phyloP scores from a whole-genome alignment of 2,888 invertebrate species.

The Steinernema carpocapsae region DNA sequence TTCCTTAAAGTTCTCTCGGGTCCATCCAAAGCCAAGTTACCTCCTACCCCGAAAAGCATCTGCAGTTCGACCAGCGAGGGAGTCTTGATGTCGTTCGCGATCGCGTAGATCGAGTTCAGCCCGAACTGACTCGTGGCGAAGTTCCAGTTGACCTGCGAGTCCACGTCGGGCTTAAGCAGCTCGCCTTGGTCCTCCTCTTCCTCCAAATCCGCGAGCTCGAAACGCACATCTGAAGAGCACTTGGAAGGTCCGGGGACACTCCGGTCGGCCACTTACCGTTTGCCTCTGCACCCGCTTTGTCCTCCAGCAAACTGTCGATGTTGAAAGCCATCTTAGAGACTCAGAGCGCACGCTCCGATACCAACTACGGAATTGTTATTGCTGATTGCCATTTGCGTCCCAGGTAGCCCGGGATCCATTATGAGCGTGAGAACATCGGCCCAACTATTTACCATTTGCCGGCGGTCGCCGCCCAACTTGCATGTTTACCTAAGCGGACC shows the following conservation, averaged over 20 bases:
- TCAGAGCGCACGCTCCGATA: conserved; percentile 5
- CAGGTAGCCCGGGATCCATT: conserved; percentile 34
- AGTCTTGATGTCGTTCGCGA: conserved; percentile 49
- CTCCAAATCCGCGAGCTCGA: neutral
- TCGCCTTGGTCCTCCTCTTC: neutral
- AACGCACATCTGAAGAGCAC: neutral
- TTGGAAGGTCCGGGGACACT: neutral
- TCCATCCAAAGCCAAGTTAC: conserved; percentile 39
- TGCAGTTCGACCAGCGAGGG: conserved; percentile 67
- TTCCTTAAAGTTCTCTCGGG: neutral
- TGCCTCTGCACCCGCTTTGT: neutral
- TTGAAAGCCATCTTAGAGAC: conserved; percentile 45
- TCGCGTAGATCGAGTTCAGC: conserved; percentile 47
- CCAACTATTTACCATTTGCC: conserved; percentile 34
- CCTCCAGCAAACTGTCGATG: conserved; percentile 42
- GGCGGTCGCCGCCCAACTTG: conserved; percentile 23
- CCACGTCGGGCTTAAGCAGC: neutral
- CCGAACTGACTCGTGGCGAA: conserved; percentile 48
- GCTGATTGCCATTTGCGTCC: conserved; percentile 33
- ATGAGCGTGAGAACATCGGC: conserved; percentile 34
- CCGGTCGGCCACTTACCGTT: neutral
- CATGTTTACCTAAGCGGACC: neutral
- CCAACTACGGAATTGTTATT: neutral
- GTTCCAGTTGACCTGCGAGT: conserved; percentile 25
- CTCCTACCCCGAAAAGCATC: conserved; percentile 63